Conservation (phyloP, 2,113 vertebrate species). For the rabbit (Oryctolagus cuniculus) region DNA sequence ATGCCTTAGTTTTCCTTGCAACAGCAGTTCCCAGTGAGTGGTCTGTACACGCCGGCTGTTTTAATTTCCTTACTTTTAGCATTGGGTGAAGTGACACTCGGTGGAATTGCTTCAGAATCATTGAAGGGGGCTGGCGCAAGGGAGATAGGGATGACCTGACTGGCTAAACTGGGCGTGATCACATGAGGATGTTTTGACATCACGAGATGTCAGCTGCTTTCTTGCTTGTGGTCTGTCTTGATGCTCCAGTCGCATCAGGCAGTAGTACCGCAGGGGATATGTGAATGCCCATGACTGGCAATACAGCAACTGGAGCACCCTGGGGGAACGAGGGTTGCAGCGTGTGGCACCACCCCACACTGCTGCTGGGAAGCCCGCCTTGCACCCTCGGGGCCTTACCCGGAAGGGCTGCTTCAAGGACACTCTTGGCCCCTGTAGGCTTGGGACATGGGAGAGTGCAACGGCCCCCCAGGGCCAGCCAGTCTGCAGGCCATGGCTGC, state of each 20-base stretch:
- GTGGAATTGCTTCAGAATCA: neutral
- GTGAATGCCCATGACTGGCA: neutral
- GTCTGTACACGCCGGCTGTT: neutral
- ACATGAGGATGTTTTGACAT: neutral
- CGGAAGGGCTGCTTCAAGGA: neutral
- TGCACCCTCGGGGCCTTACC: neutral
- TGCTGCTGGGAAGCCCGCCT: neutral
- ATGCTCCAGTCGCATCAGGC: neutral
- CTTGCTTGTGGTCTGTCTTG: neutral
- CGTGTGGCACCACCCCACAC: no score
- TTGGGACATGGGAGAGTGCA: neutral
- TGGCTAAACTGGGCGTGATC: fast-evolving
- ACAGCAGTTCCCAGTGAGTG: neutral
- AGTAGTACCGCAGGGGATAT: no score
- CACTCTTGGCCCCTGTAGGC: no score
- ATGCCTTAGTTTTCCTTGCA: neutral
- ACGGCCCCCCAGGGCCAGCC: neutral
- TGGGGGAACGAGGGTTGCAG: neutral
- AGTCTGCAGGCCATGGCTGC: neutral
- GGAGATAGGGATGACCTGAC: neutral
- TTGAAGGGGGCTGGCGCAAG: neutral
- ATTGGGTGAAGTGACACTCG: neutral
- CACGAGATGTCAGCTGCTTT: neutral
- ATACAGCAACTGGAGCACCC: neutral
- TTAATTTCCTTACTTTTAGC: neutral